These are phyloP conservation scores for Oncorhynchus clarkii DNA, from an alignment of 2,113 vertebrate genomes.

Conservation along the genomic window DNA sequence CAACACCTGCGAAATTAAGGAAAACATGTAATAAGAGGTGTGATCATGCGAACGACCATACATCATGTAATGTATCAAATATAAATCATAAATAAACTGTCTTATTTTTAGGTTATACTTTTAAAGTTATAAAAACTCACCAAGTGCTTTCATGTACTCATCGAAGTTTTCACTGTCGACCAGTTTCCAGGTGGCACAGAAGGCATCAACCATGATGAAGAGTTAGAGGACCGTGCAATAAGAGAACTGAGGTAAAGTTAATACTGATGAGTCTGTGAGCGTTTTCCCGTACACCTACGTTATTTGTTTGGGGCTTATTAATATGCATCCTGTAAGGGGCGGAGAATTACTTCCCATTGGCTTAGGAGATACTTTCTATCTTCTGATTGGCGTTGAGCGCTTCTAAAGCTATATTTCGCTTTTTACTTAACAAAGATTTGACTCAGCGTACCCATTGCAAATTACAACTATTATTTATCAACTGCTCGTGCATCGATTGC, in stretches of 20 bases:
- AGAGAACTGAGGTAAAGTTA: conserved; percentile 21
- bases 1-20: conserved; percentile 76
- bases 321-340: conserved; percentile 49
- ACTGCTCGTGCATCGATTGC: no score
- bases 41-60: background rate
- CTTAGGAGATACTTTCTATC: conserved; percentile 50
- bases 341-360: conserved; percentile 53
- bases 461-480: no score
- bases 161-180: conserved; percentile 91
- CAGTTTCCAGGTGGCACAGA: conserved; percentile 92
- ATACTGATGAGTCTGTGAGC: conserved; percentile 8
- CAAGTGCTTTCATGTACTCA: conserved; percentile 90
- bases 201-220: conserved; percentile 86
- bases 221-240: conserved; percentile 42
- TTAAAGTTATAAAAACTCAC: conserved; percentile 68
- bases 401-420: background rate
- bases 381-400: conserved; percentile 45
- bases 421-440: background rate
- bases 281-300: conserved; percentile 12
- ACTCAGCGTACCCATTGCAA: no score
- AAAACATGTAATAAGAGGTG: background rate
- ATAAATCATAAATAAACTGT: background rate
- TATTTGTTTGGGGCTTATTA: conserved; percentile 50
- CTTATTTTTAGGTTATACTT: background rate
- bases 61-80: background rate